Evolutionary conservation across 2,888 invertebrate genomes (phyloP).

Genomic region (Adineta ricciae): DNA sequence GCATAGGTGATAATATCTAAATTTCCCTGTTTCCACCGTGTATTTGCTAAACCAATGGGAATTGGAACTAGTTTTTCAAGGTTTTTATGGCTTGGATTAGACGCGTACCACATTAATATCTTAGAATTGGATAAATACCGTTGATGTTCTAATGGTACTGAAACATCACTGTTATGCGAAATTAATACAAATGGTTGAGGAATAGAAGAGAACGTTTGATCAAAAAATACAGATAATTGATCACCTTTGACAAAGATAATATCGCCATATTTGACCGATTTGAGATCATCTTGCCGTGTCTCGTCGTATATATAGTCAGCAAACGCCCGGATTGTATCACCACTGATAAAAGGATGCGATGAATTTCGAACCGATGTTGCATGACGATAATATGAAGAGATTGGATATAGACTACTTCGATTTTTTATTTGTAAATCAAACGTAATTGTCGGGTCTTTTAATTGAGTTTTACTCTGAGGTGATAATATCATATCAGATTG

Average conservation of each 20-base stretch:
- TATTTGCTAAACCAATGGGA: neutral
- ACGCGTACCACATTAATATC: neutral
- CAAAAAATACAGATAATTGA: neutral
- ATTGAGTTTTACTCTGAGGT: too few species aligned
- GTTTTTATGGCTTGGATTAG: neutral
- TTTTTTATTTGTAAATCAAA: too few species aligned
- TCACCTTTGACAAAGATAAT: neutral
- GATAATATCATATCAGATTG: too few species aligned
- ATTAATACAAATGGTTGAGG: neutral
- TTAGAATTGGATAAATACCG: neutral
- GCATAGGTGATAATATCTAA: neutral
- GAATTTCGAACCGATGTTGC: neutral
- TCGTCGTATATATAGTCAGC: constrained; percentile 1
- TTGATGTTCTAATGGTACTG: neutral
- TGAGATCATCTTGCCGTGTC: neutral
- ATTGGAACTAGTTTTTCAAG: neutral
- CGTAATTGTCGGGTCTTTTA: too few species aligned
- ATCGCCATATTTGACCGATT: neutral
- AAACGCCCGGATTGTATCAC: constrained; percentile 20
- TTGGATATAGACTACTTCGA: too few species aligned
- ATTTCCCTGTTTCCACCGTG: neutral
- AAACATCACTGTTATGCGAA: neutral
- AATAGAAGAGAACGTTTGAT: neutral
- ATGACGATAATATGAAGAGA: neutral
- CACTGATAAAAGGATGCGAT: neutral